Conservation (phyloP, 2,888 invertebrate species). For the Hirtodrosophila confusa region DNA sequence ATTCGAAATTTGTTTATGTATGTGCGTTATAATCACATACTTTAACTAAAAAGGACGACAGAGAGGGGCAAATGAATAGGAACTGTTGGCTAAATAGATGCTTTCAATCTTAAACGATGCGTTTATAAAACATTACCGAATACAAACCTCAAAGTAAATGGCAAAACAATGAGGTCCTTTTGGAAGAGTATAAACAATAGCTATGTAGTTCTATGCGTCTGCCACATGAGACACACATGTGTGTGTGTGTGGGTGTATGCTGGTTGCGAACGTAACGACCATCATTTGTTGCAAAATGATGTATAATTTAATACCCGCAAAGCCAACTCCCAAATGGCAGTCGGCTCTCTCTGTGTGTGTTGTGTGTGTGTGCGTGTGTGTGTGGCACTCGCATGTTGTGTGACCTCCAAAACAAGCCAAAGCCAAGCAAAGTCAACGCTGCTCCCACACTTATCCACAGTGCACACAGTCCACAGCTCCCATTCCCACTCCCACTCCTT, state of each 20-base stretch:
- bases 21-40: too few relatives aligned
- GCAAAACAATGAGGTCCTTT: slow-evolving; percentile 40
- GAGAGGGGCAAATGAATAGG: too few relatives aligned
- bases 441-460: slow-evolving; percentile 37
- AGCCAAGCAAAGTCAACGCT: slow-evolving; percentile 73
- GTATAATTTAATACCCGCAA: slow-evolving; percentile 82
- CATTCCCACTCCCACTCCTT: neutral
- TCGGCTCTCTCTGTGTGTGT: slow-evolving; percentile 15
- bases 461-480: slow-evolving; percentile 7
- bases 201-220: slow-evolving; percentile 41
- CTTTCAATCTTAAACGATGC: slow-evolving; percentile 4
- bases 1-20: too few relatives aligned
- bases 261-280: slow-evolving; percentile 71
- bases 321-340: slow-evolving; percentile 79
- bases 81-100: too few relatives aligned
- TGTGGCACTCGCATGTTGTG: slow-evolving; percentile 37
- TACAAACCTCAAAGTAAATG: slow-evolving; percentile 28
- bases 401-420: slow-evolving; percentile 75
- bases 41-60: too few relatives aligned
- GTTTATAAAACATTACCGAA: slow-evolving; percentile 1
- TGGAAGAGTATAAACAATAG: slow-evolving; percentile 51
- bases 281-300: slow-evolving; percentile 81
- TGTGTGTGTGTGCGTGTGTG: slow-evolving; percentile 19
- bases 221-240: slow-evolving; percentile 50
- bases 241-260: slow-evolving; percentile 14